Base-by-base conservation (phyloP, 2,797 vertebrate species). In the Perodicticus potto region DNA sequence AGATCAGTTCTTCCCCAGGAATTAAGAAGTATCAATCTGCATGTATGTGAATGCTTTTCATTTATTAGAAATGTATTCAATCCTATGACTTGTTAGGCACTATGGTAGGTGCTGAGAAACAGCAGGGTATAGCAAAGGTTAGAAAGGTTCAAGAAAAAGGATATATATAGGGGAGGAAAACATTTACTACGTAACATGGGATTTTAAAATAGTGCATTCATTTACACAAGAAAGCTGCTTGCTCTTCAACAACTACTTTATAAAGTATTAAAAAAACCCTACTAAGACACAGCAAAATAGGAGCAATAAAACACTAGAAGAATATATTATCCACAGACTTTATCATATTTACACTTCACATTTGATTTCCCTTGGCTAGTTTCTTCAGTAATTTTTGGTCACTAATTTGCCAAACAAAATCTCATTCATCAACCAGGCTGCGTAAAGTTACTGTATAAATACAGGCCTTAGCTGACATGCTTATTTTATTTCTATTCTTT, bases 21-120 rank as follows among this genome's bases (percentile, higher is more conserved):
- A 23, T 94, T 93, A 23, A 81, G 4, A 86, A 86, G 6, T 92
- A n/a, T 85, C 34, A 90, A 84, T 92, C 53, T 90, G 2, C 40
- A 73, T 90, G 69, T 55, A 7, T 61, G 27, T 86, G 73, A 84
- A 23, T 93, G 65, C 0, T 1, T 92, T 80, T 57, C 9, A 34
- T 72, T 81, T 85, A 85, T 65, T 86, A 76, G 20, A 93, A 67
- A 87, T 86, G n/a, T 53, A 63, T 67, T 59, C 86, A 86, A 61
- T 3, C 29, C 7, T 7, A 2, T 88, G 81, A 37, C 10, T 90
- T 91, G 12, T 40, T 85, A 93, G 40, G 32, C 13, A 34, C 29
- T 83, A 16, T 61, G 9, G 1, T 81, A 57, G 40, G 10, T 93
- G 19, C 37, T 80, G 5, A 78, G 37, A 86, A 67, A 37, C 11